These are phyloP conservation scores for Podarcis lilfordi DNA, from an alignment of 2,797 vertebrate genomes.

Conservation along the genomic window DNA sequence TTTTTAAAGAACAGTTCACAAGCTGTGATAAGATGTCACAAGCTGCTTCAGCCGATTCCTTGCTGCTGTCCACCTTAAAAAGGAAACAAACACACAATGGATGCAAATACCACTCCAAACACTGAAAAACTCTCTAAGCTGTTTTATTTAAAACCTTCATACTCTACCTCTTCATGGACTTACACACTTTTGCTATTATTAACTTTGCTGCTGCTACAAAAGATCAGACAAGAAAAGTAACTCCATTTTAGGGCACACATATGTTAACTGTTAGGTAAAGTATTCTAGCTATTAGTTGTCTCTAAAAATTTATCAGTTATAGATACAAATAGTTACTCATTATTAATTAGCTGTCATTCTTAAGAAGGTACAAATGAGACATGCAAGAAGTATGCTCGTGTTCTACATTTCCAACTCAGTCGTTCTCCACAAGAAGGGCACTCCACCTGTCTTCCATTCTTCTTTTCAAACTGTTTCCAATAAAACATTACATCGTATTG, in stretches of 20 bases:
- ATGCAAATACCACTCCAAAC: conserved; percentile 39
- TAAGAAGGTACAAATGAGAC: neutral
- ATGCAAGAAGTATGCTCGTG: neutral
- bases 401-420: neutral
- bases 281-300: neutral
- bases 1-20: conserved; percentile 98
- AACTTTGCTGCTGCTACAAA: neutral
- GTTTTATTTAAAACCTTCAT: neutral
- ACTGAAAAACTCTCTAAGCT: no score
- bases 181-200: neutral
- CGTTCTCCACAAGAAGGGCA: neutral
- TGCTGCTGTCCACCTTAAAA: conserved; percentile 96
- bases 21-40: conserved; percentile 98
- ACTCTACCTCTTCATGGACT: neutral
- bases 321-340: neutral
- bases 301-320: no score
- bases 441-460: neutral
- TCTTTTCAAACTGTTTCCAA: neutral
- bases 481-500: neutral
- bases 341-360: neutral
- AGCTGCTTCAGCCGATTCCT: conserved; percentile 96
- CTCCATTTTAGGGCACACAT: neutral
- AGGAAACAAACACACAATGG: conserved; percentile 39
- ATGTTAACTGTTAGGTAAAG: neutral
- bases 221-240: neutral